Percentiles rank a stretch among this genome's conserved stretches.
phyloP scores from a whole-genome alignment of 2,797 vertebrate species.

The Lepus townsendii region DNA sequence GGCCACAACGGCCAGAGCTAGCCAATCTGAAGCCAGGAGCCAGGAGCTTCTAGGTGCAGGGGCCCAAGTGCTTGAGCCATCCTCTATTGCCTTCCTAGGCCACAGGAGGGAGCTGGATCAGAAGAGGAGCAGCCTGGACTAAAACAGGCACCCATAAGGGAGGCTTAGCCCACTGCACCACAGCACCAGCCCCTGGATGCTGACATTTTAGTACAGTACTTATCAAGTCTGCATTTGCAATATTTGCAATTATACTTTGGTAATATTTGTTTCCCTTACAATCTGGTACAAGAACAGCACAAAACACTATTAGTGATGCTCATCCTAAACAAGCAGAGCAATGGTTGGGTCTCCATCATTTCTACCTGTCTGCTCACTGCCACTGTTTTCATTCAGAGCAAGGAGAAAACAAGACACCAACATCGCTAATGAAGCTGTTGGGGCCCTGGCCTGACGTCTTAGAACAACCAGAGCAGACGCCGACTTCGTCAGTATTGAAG shows the following conservation, averaged over 20 bases:
- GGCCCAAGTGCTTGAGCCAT: too few relatives aligned
- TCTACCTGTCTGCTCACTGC: not conserved
- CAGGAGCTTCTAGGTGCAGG: too few relatives aligned
- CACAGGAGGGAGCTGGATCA: too few relatives aligned
- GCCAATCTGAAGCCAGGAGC: too few relatives aligned
- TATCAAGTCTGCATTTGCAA: not conserved
- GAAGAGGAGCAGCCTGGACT: too few relatives aligned
- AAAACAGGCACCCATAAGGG: too few relatives aligned
- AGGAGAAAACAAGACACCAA: not conserved
- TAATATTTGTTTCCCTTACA: not conserved
- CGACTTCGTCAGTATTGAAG: constrained; percentile 82
- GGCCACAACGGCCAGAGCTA: too few relatives aligned
- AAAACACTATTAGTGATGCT: not conserved
- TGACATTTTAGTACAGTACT: not conserved
- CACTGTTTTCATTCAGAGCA: not conserved
- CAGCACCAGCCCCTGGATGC: not conserved
- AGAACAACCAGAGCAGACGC: constrained; percentile 70
- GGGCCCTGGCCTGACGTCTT: constrained; percentile 72
- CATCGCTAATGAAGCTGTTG: constrained; percentile 87
- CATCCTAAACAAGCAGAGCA: not conserved
- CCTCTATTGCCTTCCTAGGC: too few relatives aligned
- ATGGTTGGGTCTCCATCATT: not conserved
- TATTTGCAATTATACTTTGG: not conserved
- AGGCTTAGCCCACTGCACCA: too few relatives aligned
- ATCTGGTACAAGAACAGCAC: not conserved